Conservation (phyloP, 2,888 invertebrate species). For the Campoletis raptor region DNA sequence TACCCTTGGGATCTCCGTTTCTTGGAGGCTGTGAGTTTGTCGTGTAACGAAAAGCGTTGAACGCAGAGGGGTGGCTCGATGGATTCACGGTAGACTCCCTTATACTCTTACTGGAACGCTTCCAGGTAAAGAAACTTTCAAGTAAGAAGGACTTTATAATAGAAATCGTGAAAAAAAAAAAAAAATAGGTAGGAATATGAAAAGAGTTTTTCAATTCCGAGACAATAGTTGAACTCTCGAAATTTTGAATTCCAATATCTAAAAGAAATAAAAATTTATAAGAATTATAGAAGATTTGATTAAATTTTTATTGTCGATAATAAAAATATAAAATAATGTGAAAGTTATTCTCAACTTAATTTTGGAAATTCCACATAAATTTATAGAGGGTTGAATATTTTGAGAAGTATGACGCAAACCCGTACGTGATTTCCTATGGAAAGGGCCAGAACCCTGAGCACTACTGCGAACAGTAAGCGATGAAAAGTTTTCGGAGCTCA, state of each 20-base stretch:
- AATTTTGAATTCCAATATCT: too few species aligned
- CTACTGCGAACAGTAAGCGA: background rate
- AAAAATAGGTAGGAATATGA: too few species aligned
- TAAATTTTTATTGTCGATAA: too few species aligned
- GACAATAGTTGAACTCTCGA: too few species aligned
- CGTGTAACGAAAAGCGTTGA: constrained; percentile 47
- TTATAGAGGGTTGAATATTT: constrained; percentile 1
- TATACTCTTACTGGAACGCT: constrained; percentile 7
- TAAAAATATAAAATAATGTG: background rate
- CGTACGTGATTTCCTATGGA: constrained; percentile 28
- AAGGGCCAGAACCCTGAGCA: background rate
- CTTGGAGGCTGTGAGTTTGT: constrained; percentile 44
- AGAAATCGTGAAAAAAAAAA: background rate
- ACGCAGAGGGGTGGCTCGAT: constrained; percentile 10
- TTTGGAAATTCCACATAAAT: background rate
- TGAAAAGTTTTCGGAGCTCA: constrained; percentile 18
- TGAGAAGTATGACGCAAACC: constrained; percentile 43
- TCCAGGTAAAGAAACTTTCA: background rate
- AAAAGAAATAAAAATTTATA: too few species aligned
- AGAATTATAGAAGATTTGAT: too few species aligned
- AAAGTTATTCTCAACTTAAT: background rate
- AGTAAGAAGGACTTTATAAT: background rate
- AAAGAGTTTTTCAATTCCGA: too few species aligned
- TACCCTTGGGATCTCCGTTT: constrained; percentile 4
- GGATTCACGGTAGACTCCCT: constrained; percentile 46